phyloP scores from a whole-genome alignment of 1,140 invertebrate genomes.

The Lasioglossum baleicum region DNA sequence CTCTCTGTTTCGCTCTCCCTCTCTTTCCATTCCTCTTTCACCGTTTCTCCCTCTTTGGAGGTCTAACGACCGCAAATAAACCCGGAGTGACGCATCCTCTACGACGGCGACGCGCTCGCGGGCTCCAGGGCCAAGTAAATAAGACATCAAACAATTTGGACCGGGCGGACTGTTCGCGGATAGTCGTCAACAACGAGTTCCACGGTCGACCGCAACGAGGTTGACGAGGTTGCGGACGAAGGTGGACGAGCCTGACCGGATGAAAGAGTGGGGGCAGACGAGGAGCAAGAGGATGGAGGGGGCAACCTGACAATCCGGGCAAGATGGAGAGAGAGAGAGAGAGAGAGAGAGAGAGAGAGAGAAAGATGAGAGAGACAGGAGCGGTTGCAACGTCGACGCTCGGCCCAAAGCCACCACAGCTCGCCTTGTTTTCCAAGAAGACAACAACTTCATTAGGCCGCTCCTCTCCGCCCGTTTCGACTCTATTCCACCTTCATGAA shows the following conservation, averaged over 20 bases:
- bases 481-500: conserved; percentile 72
- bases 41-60: conserved; percentile 37
- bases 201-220: conserved; percentile 53
- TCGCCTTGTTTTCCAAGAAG: conserved; percentile 76
- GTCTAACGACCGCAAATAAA: conserved; percentile 71
- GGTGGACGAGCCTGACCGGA: conserved; percentile 36
- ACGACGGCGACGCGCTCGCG: conserved; percentile 5
- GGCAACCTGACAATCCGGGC: not conserved
- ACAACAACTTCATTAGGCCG: conserved; percentile 78
- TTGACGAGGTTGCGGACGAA: conserved; percentile 65
- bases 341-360: conserved; percentile 44
- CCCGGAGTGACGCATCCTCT: conserved; percentile 64
- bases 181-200: conserved; percentile 59
- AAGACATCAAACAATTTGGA: conserved; percentile 77
- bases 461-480: conserved; percentile 73
- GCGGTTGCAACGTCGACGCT: conserved; percentile 23
- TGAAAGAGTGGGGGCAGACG: not conserved
- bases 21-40: too few relatives aligned
- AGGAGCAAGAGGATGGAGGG: too few relatives aligned
- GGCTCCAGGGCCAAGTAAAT: conserved; percentile 63
- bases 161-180: conserved; percentile 53
- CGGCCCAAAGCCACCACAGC: conserved; percentile 66
- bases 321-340: conserved; percentile 52
- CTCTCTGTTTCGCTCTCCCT: not conserved
- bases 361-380: conserved; percentile 34